A percentile compares a stretch with the other conserved stretches of the same genome.
Conservation (phyloP, 2,113 vertebrate genomes). For the Dipodomys spectabilis region DNA sequence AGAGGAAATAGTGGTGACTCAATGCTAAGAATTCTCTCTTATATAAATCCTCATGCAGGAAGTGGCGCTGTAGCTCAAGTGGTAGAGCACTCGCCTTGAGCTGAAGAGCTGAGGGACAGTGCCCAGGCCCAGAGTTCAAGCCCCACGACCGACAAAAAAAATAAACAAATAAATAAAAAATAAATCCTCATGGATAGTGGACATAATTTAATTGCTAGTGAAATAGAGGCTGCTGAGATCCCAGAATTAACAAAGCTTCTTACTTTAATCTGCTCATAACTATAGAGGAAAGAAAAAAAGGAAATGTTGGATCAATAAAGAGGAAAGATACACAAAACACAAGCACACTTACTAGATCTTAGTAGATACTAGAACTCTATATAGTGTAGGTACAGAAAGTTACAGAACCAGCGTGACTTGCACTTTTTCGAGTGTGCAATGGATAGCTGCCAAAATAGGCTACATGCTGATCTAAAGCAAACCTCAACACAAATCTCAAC, state of each 20-base stretch:
- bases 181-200: neutral
- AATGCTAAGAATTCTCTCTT: neutral
- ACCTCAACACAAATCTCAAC: neutral
- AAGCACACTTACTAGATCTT: neutral
- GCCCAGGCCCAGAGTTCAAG: too few species aligned
- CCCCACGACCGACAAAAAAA: too few species aligned
- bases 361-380: neutral
- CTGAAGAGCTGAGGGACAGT: too few species aligned
- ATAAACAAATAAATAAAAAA: too few species aligned
- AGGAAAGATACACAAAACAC: slow-evolving; percentile 2
- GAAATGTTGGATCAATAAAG: neutral
- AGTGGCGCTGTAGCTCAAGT: too few species aligned
- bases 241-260: neutral
- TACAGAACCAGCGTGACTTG: neutral
- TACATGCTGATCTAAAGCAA: neutral
- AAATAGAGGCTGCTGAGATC: neutral
- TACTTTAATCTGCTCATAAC: neutral
- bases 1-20: neutral
- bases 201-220: neutral
- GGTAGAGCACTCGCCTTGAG: too few species aligned
- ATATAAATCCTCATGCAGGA: neutral
- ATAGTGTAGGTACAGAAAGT: neutral
- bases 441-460: neutral
- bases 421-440: neutral
- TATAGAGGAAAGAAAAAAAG: neutral